Base-by-base conservation (phyloP, 2,797 vertebrate genomes). In the Ispidina lecontei region DNA sequence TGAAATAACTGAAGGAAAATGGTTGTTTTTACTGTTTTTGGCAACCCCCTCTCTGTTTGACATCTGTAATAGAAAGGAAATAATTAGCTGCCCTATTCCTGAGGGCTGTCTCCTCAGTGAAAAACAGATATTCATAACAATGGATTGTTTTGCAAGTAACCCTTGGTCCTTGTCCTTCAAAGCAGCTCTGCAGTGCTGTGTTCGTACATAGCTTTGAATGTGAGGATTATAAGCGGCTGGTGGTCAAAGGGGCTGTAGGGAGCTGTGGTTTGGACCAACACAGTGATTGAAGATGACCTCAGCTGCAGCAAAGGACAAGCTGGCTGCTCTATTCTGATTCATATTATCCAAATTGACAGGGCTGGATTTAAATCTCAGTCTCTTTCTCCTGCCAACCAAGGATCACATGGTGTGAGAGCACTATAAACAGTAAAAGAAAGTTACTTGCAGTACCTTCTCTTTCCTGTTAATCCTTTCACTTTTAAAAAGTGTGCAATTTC, bases 11-110 rank as follows among this genome's bases (percentile, higher is more conserved):
- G 43, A n/a, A 67, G 21, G 15, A 69, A 59, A 77, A 64, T 25
- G 44, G 21, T 76, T 87, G 47, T 18, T 91, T 81, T 68, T 79
- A 22, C 44, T 65, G 22, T 1, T 78, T 80, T 91, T 87, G 91
- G 59, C 71, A 87, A 37, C n/a, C 25, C 28, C 20, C 7, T 1
- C 20, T 49, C 60, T 2, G 4, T 70, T 76, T 64, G 84, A 35
- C 89, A 94, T 95, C 82, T 90, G 93, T 59, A 92, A 11, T 4
- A 84, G 47, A 92, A 75, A 90, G 74, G 72, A 94, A 95, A 37
- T 84, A 85, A 79, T 92, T 31, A 82, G 28, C 46, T 75, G 72
- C 65, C 54, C 37, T 35, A 1, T 52, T 74, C 64, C 80, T 78
- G 78, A 73, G 81, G 63, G 25, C 68, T 78, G 54, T 77, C 47